Conservation (phyloP, 1,140 invertebrate species). For the Brevipalpus yothersi region DNA sequence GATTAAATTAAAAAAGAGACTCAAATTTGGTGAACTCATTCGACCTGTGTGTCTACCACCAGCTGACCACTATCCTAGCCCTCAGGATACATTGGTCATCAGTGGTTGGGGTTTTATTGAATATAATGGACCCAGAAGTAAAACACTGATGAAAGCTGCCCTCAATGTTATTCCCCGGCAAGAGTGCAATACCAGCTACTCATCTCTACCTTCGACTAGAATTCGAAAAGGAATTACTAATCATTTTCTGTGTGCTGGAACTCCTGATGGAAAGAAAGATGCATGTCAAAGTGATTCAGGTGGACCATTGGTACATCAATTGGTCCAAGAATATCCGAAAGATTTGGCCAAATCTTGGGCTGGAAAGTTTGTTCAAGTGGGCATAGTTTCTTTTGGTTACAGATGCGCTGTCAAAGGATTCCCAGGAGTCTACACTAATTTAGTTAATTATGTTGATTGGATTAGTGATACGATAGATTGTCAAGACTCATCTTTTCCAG, state of each 20-base stretch:
- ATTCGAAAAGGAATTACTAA: conserved; percentile 26
- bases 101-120: conserved; percentile 6
- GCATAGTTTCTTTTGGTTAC: conserved; percentile 31
- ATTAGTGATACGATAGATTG: neutral
- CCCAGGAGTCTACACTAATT: conserved; percentile 80
- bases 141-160: conserved; percentile 60
- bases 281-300: conserved; percentile 41
- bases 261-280: conserved; percentile 65
- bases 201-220: conserved; percentile 51
- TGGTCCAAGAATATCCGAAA: neutral
- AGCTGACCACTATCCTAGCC: neutral
- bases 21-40: neutral
- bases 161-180: conserved; percentile 68
- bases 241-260: conserved; percentile 55
- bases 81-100: neutral
- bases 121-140: conserved; percentile 44
- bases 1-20: neutral
- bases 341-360: conserved; percentile 7
- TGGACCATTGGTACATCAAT: conserved; percentile 18
- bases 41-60: conserved; percentile 1
- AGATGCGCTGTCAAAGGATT: conserved; percentile 13
- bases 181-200: conserved; percentile 56
- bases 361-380: conserved; percentile 22
- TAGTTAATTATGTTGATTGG: conserved; percentile 27
- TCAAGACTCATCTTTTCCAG: neutral